Conservation (phyloP, 37 sponge, comb jelly and placozoan genomes). For the Ephydatia muelleri region DNA sequence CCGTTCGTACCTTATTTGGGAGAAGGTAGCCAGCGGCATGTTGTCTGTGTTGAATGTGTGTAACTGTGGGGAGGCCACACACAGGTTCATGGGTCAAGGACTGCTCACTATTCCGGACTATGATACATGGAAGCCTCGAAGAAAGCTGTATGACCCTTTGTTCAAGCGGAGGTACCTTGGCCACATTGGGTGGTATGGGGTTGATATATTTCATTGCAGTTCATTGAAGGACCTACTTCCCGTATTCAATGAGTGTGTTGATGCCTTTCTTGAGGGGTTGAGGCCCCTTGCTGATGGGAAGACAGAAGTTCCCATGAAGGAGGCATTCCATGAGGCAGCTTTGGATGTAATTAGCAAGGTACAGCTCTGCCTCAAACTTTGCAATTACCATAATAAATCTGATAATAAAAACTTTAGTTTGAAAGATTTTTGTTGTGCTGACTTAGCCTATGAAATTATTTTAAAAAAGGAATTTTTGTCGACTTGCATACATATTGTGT, state of each 20-base stretch:
- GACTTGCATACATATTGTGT: too few relatives aligned
- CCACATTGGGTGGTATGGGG: too few relatives aligned
- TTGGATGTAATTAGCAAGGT: slow-evolving; percentile 20
- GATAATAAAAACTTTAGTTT: too few relatives aligned
- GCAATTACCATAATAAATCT: too few relatives aligned
- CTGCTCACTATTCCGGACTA: slow-evolving; percentile 8
- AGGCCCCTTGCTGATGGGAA: slow-evolving; percentile 12
- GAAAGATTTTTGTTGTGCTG: too few relatives aligned
- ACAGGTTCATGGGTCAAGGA: background rate
- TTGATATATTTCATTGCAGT: too few relatives aligned
- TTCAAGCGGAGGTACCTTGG: slow-evolving; percentile 13
- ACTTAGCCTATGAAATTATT: too few relatives aligned
- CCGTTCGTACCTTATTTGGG: too few relatives aligned
- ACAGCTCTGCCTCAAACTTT: too few relatives aligned
- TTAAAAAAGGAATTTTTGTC: too few relatives aligned
- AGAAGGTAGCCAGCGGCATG: too few relatives aligned
- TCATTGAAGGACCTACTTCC: background rate
- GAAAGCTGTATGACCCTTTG: background rate
- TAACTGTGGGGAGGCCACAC: background rate
- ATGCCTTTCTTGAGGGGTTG: background rate
- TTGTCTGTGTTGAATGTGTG: too few relatives aligned
- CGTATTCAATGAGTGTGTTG: background rate
- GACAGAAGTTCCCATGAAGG: slow-evolving; percentile 16
- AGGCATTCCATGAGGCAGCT: background rate
- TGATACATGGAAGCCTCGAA: slow-evolving; percentile 16